Conservation (phyloP, 2,113 vertebrate genomes). For the Austrofundulus limnaeus region DNA sequence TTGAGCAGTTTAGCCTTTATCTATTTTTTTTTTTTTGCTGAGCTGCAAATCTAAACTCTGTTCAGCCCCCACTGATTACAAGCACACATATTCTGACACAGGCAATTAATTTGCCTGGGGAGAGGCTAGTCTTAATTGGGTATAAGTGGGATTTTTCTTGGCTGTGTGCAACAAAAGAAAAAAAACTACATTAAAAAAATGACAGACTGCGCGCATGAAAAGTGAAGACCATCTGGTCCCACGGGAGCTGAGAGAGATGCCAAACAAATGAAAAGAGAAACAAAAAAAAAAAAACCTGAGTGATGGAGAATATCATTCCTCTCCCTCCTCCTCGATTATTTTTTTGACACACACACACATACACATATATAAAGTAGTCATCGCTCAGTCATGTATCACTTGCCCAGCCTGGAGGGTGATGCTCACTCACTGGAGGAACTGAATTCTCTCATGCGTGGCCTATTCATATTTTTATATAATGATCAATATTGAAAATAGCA, state of each 20-base stretch:
- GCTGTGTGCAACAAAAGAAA: conserved; percentile 46
- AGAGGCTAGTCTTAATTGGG: conserved; percentile 73
- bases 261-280: conserved; percentile 71
- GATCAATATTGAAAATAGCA: conserved; percentile 66
- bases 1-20: conserved; percentile 16
- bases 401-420: conserved; percentile 40
- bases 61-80: conserved; percentile 64
- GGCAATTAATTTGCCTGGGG: conserved; percentile 71
- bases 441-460: conserved; percentile 48
- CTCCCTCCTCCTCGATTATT: conserved; percentile 5
- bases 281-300: conserved; percentile 64
- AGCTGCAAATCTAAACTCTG: conserved; percentile 56
- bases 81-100: conserved; percentile 64
- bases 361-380: conserved; percentile 34
- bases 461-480: conserved; percentile 56
- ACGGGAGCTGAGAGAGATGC: conserved; percentile 58
- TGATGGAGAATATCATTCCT: conserved; percentile 28
- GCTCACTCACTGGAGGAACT: conserved; percentile 28
- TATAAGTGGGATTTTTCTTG: conserved; percentile 75
- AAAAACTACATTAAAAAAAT: conserved; percentile 32
- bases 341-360: conserved; percentile 9
- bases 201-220: conserved; percentile 70
- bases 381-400: conserved; percentile 52
- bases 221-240: conserved; percentile 76
- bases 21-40: conserved; percentile 50